These are phyloP conservation scores for Epsilonema sp. DNA, from an alignment of 2,888 invertebrate genomes.

Conservation along the genomic window DNA sequence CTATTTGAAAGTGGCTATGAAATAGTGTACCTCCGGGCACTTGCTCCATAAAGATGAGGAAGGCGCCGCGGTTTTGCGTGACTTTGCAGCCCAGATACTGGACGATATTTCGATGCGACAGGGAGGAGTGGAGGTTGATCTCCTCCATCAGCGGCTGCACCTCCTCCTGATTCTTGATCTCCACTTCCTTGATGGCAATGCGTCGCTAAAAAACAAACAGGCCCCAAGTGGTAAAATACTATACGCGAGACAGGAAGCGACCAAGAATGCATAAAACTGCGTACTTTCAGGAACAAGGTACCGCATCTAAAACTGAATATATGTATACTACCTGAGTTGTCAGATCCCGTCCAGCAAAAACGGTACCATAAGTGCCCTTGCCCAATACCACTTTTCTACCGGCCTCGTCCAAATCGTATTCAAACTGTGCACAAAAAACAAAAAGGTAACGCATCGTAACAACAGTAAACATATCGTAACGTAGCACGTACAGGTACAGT, in stretches of 20 bases:
- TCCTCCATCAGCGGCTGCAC: conserved; percentile 89
- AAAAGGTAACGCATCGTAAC: neutral
- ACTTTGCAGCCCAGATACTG: conserved; percentile 73
- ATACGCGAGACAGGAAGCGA: neutral
- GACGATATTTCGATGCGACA: conserved; percentile 87
- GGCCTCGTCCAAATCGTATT: conserved; percentile 82
- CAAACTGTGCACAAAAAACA: conserved; percentile 42
- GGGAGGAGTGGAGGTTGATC: conserved; percentile 82
- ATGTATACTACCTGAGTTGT: too few relatives aligned
- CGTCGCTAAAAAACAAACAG: conserved; percentile 30
- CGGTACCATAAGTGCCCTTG: conserved; percentile 82
- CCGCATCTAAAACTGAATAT: conserved; percentile 31
- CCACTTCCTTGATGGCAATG: conserved; percentile 94
- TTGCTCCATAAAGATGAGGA: conserved; percentile 99
- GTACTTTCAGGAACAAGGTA: conserved; percentile 19
- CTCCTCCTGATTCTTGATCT: conserved; percentile 71
- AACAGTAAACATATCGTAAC: too few relatives aligned
- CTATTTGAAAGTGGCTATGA: too few relatives aligned
- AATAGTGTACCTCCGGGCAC: too few relatives aligned
- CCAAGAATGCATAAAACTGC: too few relatives aligned
- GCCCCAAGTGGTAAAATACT: neutral
- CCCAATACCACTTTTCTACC: conserved; percentile 66
- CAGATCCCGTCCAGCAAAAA: conserved; percentile 77
- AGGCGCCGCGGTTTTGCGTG: conserved; percentile 65
- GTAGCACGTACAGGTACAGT: too few relatives aligned